phyloP scores from a whole-genome alignment of 2,888 invertebrate species.

The Dryobotodes eremita region DNA sequence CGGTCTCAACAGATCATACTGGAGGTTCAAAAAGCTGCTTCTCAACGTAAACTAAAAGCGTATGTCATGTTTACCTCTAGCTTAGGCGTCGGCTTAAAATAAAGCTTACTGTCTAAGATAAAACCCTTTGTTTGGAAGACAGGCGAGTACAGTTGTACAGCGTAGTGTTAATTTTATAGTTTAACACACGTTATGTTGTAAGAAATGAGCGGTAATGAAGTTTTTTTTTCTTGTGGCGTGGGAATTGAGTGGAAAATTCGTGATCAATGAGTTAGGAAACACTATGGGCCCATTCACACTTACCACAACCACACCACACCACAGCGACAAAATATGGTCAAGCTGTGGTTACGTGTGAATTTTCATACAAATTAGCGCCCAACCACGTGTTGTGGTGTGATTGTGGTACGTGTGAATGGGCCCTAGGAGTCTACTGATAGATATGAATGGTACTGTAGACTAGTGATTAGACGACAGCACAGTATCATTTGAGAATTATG shows the following conservation, averaged over 20 bases:
- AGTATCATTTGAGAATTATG: no score
- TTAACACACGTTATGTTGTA: neutral
- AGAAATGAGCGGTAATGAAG: neutral
- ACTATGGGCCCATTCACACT: no score
- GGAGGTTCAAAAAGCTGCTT: slow-evolving; percentile 12
- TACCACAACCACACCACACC: no score
- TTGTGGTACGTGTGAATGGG: no score
- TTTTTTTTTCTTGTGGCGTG: slow-evolving; percentile 5
- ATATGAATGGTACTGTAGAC: no score
- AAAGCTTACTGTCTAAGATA: slow-evolving; percentile 33
- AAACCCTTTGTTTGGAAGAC: slow-evolving; percentile 33
- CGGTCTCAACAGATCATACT: neutral
- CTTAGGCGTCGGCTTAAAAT: slow-evolving; percentile 8
- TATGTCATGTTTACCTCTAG: slow-evolving; percentile 25
- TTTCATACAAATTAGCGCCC: no score
- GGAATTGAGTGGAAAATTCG: neutral
- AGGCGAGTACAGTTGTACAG: slow-evolving; percentile 28
- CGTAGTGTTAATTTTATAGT: slow-evolving; percentile 39
- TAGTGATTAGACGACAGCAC: no score
- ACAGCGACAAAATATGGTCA: no score
- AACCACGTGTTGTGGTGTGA: no score
- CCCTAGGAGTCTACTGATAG: no score
- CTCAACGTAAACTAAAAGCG: neutral
- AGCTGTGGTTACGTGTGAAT: no score
- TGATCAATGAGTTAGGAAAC: neutral